These are phyloP conservation scores for Rattus rattus DNA, from an alignment of 2,113 vertebrate species.

Conservation along the genomic window DNA sequence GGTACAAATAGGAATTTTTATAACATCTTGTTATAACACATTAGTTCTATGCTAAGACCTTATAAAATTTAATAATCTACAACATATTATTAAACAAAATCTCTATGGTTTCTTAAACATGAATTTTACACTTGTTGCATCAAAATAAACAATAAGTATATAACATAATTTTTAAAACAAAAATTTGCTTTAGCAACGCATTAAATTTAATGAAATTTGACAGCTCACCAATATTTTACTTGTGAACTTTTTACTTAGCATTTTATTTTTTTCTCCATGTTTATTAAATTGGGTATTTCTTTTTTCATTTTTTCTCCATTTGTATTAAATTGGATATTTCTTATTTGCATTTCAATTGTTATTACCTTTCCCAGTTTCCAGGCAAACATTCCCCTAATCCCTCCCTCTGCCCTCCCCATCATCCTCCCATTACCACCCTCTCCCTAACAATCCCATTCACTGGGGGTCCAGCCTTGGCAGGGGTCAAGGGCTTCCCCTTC, in stretches of 20 bases:
- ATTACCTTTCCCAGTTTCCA: no score
- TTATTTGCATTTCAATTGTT: no score
- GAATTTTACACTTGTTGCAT: not conserved
- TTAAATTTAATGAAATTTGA: not conserved
- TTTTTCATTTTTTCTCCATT: no score
- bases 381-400: no score
- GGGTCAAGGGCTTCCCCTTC: no score
- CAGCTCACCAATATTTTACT: not conserved
- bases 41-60: not conserved
- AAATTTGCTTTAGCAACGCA: not conserved
- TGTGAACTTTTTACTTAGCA: not conserved
- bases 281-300: no score
- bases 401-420: no score
- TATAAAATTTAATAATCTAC: conserved; percentile 5
- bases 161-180: not conserved
- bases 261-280: not conserved
- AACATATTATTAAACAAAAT: not conserved
- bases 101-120: not conserved
- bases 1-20: not conserved
- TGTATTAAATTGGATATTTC: no score
- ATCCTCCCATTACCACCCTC: no score
- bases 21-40: not conserved
- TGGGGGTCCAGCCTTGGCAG: no score
- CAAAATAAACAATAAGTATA: conserved; percentile 18
- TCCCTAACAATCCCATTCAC: no score